Conservation (phyloP, 2,113 vertebrate species). For the Thinocorus orbignyianus region DNA sequence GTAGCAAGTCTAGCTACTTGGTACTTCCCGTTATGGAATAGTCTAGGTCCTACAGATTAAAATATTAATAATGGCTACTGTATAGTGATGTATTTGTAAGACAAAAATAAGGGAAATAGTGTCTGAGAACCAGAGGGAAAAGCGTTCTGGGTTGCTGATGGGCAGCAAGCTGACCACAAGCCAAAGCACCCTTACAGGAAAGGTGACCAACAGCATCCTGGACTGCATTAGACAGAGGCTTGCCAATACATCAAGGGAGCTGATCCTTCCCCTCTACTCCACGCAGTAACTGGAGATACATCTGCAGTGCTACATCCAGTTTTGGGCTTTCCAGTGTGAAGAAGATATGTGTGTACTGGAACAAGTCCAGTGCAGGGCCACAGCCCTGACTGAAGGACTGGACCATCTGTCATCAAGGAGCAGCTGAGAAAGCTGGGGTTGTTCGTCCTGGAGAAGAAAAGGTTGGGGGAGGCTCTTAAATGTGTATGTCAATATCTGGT, state of each 20-base stretch:
- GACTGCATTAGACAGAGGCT: neutral
- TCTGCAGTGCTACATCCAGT: neutral
- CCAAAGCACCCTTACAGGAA: neutral
- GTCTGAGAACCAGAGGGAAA: neutral
- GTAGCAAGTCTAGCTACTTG: neutral
- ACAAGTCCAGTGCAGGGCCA: neutral
- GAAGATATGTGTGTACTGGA: neutral
- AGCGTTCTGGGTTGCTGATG: neutral
- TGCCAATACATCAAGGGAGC: neutral
- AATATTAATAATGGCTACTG: too few relatives aligned
- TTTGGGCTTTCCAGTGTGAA: neutral
- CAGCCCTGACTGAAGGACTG: neutral
- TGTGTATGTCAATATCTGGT: accelerated
- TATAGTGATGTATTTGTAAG: neutral
- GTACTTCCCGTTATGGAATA: neutral
- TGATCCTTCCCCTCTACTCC: neutral
- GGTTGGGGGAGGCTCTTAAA: neutral
- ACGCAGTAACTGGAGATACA: neutral
- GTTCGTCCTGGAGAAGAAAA: neutral
- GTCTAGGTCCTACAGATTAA: neutral
- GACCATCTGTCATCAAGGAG: neutral
- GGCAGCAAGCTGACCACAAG: neutral
- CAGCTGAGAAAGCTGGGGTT: neutral
- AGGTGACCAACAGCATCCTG: accelerated
- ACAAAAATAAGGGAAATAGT: neutral